phyloP scores from a whole-genome alignment of 1,140 invertebrate genomes.

The Sitobion miscanthi region DNA sequence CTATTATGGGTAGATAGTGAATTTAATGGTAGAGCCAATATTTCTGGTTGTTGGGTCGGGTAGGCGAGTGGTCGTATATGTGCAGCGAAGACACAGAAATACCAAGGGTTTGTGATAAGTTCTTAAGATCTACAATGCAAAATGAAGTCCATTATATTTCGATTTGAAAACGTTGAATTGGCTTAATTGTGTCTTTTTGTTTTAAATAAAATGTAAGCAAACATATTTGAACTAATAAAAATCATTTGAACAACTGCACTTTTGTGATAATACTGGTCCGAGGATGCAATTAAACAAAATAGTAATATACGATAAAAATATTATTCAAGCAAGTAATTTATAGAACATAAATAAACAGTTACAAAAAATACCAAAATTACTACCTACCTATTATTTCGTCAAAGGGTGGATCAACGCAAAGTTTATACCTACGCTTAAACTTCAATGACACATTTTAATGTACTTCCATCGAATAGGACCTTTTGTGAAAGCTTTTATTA shows the following conservation, averaged over 20 bases:
- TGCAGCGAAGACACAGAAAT: neutral
- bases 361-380: neutral
- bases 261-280: too few species aligned
- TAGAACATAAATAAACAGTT: too few species aligned
- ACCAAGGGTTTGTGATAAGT: neutral
- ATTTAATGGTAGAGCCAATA: neutral
- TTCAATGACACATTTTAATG: neutral
- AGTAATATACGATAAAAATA: too few species aligned
- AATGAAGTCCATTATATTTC: neutral
- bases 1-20: neutral
- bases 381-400: neutral
- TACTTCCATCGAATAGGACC: neutral
- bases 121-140: neutral
- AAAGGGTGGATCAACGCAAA: neutral
- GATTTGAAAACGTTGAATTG: neutral
- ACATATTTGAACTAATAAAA: neutral
- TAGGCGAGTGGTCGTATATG: neutral
- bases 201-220: neutral
- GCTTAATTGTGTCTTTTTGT: neutral
- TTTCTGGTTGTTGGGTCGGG: neutral
- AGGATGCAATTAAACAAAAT: too few species aligned
- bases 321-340: too few species aligned
- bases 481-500: neutral
- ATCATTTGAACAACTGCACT: neutral
- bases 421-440: neutral